Percentiles rank a stretch among this genome's conserved stretches.
Evolutionary conservation across 2,888 invertebrate genomes (phyloP).

Genomic region (Ectemnius continuus): DNA sequence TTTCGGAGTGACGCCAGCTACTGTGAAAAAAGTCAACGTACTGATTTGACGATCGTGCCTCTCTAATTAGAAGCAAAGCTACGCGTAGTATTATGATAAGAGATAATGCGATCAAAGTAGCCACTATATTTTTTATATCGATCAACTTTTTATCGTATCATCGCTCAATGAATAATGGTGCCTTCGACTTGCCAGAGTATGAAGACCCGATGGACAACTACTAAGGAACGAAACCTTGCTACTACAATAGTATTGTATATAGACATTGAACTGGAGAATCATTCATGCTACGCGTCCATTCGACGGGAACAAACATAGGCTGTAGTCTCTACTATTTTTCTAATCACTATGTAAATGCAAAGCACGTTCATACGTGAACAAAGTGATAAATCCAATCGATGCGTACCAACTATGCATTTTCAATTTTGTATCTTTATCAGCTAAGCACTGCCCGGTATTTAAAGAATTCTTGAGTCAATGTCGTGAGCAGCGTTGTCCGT

Average conservation of each 20-base stretch:
- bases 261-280: slow-evolving; percentile 59
- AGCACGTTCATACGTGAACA: slow-evolving; percentile 55
- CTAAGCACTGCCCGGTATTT: slow-evolving; percentile 28
- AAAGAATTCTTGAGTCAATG: neutral
- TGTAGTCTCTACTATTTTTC: slow-evolving; percentile 65
- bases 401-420: slow-evolving; percentile 34
- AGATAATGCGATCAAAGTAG: slow-evolving; percentile 36
- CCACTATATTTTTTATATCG: slow-evolving; percentile 61
- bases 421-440: slow-evolving; percentile 15
- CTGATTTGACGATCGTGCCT: slow-evolving; percentile 71
- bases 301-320: slow-evolving; percentile 60
- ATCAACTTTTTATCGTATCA: slow-evolving; percentile 47
- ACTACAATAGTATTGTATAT: slow-evolving; percentile 73
- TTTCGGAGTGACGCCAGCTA: too few species aligned
- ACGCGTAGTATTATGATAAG: slow-evolving; percentile 22
- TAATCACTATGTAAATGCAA: slow-evolving; percentile 64
- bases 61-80: slow-evolving; percentile 53
- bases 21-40: slow-evolving; percentile 46
- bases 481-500: neutral
- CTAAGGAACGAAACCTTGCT: slow-evolving; percentile 72
- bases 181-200: slow-evolving; percentile 76
- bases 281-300: slow-evolving; percentile 60
- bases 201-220: slow-evolving; percentile 69
- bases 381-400: slow-evolving; percentile 13
- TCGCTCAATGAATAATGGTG: slow-evolving; percentile 75